Evolutionary conservation across 2,797 vertebrate species (phyloP), one percentile per base, ranked within the genome.

Genomic region (Halcyon leucocephala): DNA sequence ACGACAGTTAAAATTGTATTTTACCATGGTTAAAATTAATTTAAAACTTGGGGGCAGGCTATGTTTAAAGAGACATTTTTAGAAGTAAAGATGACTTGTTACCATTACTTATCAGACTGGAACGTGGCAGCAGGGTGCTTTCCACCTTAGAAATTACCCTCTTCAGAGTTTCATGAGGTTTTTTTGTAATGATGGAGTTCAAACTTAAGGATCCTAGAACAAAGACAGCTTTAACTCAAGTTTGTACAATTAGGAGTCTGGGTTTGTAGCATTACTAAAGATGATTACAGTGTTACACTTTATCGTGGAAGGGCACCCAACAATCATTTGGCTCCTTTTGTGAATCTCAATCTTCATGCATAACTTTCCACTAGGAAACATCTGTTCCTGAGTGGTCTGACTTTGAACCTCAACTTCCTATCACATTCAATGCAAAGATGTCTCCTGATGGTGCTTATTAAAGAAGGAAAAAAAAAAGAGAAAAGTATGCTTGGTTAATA

Each of bases 301-400:
- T 74, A 62, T 79, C 46, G 29, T 79, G 69, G 73, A 82, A 86
- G 42, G 61, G 29, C 42, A 82, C n/a, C 15, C 61, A 82, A 35
- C 0, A 2, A 81, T 66, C 57, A 51, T 79, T 62, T 89, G 85
- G n/a, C 42, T 93, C 41, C 69, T 81, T 80, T 74, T 71, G 77
- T 62, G 41, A 51, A 49, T 57, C 78, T 85, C 62, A 74, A 11
- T 62, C 92, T 58, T 88, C 19, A 7, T 26, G 57, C 91, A 93
- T 91, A 91, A 29, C 92, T 94, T 96, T 96, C 77, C 77, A 76
- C 90, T 79, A 93, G 65, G 66, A 96, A 91, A 84, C 92, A 86
- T 95, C 89, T 95, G 81, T 66, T 89, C 73, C 62, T 69, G 66
- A 83, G 54, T 79, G 80, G 58, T 90, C 66, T 89, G 73, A 86